Evolutionary conservation across 2,797 vertebrate species (phyloP).

Genomic region (Dromococcyx pavoninus): DNA sequence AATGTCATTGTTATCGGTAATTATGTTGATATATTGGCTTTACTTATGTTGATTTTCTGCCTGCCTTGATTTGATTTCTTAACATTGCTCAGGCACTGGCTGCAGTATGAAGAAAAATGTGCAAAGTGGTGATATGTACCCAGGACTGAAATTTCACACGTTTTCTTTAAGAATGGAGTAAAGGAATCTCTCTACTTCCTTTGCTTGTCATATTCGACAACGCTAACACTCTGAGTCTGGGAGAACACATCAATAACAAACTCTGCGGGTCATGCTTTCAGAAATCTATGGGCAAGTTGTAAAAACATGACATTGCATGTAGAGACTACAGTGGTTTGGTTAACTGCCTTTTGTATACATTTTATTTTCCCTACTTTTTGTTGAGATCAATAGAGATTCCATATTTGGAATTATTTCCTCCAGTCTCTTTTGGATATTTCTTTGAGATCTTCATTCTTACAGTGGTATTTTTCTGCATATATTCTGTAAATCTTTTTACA

Average conservation of each 20-base stretch:
- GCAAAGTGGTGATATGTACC: not conserved
- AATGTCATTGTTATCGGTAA: not conserved
- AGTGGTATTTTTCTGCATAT: not conserved
- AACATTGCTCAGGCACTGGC: not conserved
- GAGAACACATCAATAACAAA: not conserved
- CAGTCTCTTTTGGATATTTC: not conserved
- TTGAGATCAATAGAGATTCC: not conserved
- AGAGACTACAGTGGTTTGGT: not conserved
- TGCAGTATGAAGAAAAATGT: not conserved
- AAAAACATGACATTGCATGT: not conserved
- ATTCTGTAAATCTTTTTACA: not conserved
- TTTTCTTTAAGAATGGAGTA: not conserved
- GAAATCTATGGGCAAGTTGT: not conserved
- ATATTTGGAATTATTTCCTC: not conserved
- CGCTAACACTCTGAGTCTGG: not conserved
- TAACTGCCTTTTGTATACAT: not conserved
- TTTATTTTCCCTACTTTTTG: not conserved
- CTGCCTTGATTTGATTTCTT: not conserved
- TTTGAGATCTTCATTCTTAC: not conserved
- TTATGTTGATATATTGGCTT: not conserved
- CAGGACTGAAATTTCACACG: not conserved
- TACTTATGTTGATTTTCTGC: not conserved
- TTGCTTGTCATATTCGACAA: not conserved
- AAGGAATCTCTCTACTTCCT: not conserved
- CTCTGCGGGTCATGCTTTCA: not conserved